Evolutionary conservation across 1,140 invertebrate species (phyloP), one percentile per base, ranked within the genome.

Genomic region (Apis laboriosa): DNA sequence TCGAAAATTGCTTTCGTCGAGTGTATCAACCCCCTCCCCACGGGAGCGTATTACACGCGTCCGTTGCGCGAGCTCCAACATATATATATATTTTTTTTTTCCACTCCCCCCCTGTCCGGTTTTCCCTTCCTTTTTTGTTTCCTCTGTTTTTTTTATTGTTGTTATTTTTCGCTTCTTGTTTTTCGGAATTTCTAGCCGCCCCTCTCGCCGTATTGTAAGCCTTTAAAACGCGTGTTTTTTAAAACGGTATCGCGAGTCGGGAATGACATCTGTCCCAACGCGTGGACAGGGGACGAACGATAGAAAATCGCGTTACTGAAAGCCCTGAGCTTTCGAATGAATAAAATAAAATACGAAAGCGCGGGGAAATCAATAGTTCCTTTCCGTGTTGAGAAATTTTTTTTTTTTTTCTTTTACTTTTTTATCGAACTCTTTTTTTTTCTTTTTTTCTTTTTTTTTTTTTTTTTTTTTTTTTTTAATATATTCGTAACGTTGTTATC

Each of bases 1-100:
- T 49, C 55, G 85, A 77, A 84, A 87, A 87, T 87, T 87, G 86
- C 80, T 87, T 87, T 87, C 82, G 86, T 77, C 77, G 85, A 77
- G 70, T 86, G 86, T 80, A 74, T 74, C 72, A 28, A 21, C 81
- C 80, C 58, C 68, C 66, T 43, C 81, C 80, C 71, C 66, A 60
- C 53, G 74, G 70, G 76, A 86, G 77, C 83, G 77, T 86, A 86
- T 87, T 86, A 86, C 85, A 87, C 79, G 86, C 34, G 72, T 67
- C 75, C 70, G 74, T 70, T 73, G 67, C 73, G 67, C 66, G 34
- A 51, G 64, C 53, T 76, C 64, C 70, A 80, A 68, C 43, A 56
- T 43, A 43, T 43, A 43, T 63, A 61, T 55, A 15, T 70, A 1
- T 51, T 58, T 67, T 67, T 58, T 55, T 11, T n/a, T 58, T 58